Base-by-base conservation (phyloP, 1,140 invertebrate genomes). In the Nixonia krombeini region DNA sequence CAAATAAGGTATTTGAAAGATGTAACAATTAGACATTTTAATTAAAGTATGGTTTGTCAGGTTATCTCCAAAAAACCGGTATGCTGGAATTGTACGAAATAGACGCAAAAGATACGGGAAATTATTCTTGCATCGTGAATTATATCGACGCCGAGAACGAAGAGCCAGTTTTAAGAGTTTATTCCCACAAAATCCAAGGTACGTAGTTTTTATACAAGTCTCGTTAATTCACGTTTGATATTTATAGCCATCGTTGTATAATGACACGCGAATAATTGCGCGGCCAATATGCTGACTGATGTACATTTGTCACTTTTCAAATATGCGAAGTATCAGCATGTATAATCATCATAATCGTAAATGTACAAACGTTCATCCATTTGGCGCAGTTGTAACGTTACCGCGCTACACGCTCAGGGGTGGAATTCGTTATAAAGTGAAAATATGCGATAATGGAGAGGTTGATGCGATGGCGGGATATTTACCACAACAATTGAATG, bases 141-240 rank as follows among this genome's bases (percentile, higher is more conserved):
- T 81, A 80, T 56, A 72, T 74, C 21, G 74, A 79, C 59, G 77
- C 79, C 13, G 79, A 81, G 42, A 80, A 77, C 50, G 79, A 80
- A 33, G 74, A 80, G 41, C 53, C 70, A 23, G 65, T 80, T 23
- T 44, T 72, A 29, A 73, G 66, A 47, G 50, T 65, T 45, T 81
- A 79, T 45, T 56, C 66, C 51, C 75, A 76, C 37, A 69, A 53
- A 42, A 63, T 81, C 21, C 65, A 73, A 72, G 75, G 75, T 79
- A 51, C n/a, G n/a, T 42, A 49, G 56, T 17, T 59, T 64, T 59
- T 15, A 44, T 56, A 35, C 5, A 13, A 38, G 37, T n/a, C n/a
- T n/a, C 23, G 10, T 51, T 46, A 47, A 31, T 2, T 53, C 45
- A 35, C 12, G 6, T 59, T 59, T 50, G 44, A 63, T 62, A 42